Evolutionary conservation across 2,113 vertebrate species (phyloP).

Genomic region (Neotragus moschatus): DNA sequence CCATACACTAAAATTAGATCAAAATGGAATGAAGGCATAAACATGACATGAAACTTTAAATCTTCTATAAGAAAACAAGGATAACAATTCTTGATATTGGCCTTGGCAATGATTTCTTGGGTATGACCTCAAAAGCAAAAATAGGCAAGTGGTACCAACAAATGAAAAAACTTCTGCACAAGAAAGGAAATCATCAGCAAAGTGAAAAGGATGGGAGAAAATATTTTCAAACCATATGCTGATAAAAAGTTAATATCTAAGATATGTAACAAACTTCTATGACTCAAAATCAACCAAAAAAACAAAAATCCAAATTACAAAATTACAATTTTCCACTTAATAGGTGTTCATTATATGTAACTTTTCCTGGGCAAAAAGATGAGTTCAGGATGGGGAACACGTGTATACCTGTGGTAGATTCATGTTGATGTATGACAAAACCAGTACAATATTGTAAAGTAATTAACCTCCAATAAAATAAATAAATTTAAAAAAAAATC

Average conservation of each 20-base stretch:
- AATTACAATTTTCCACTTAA: neutral
- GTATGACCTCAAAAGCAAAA: neutral
- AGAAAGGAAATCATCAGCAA: neutral
- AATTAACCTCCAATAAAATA: no score
- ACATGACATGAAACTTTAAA: neutral
- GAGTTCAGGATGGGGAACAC: no score
- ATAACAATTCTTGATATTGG: neutral
- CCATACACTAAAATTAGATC: neutral
- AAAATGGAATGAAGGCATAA: neutral
- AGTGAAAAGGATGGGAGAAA: neutral
- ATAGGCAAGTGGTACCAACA: neutral
- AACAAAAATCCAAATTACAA: neutral
- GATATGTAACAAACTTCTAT: neutral
- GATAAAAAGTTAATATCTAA: neutral
- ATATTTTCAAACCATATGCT: neutral
- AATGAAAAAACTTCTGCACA: neutral
- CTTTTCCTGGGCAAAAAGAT: neutral
- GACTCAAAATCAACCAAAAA: neutral
- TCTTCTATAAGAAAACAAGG: neutral
- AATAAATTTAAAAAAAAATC: neutral
- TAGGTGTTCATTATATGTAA: neutral
- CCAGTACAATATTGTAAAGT: no score
- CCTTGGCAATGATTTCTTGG: neutral
- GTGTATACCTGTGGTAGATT: no score
- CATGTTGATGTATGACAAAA: no score